Evolutionary conservation across 2,888 invertebrate species (phyloP), one percentile per base, ranked within the genome.

Genomic region (Plebejus melissa): DNA sequence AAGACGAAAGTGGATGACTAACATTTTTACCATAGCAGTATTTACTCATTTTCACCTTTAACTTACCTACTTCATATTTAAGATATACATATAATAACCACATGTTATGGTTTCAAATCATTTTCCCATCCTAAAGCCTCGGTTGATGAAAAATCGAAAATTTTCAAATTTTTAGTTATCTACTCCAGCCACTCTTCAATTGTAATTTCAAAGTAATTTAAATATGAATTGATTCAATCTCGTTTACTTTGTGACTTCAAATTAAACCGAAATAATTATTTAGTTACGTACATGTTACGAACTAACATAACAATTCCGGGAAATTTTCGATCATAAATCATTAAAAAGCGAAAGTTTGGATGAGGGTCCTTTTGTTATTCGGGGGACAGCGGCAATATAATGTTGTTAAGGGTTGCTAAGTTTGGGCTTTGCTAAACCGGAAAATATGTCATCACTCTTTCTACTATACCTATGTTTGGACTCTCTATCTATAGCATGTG

Each of bases 291-390:
- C 65, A 65, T 65, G 13, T 65, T 65, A 65, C 16, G 16, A 65
- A 65, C 32, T 65, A 32, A 65, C 32, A 36, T 65, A 65, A 32
- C 65, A 32, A 65, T 65, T 65, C 65, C 32, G 32, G 65, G 65
- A 58, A 50, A 54, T 58, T 58, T 57, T 28, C 46, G 41, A 74
- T 60, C 74, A 74, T 74, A 74, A 74, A 74, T 74, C 65, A 74
- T 74, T 74, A 65, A 74, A 74, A 74, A 72, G 54, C 50, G n/a
- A 72, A 74, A 74, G 74, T 74, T 74, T 28, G 74, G 74, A 65
- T 65, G 38, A 28, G 74, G 74, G 58, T 46, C 74, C 74, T 65
- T 65, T 74, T 41, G 65, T 65, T 38, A 22, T 58, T 60, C 60
- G 7, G 41, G 65, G 74, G 74, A 3, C 60, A 74, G 28, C 58